These are phyloP conservation scores for Brenthis hecate DNA, from an alignment of 2,888 invertebrate genomes.

Conservation along the genomic window DNA sequence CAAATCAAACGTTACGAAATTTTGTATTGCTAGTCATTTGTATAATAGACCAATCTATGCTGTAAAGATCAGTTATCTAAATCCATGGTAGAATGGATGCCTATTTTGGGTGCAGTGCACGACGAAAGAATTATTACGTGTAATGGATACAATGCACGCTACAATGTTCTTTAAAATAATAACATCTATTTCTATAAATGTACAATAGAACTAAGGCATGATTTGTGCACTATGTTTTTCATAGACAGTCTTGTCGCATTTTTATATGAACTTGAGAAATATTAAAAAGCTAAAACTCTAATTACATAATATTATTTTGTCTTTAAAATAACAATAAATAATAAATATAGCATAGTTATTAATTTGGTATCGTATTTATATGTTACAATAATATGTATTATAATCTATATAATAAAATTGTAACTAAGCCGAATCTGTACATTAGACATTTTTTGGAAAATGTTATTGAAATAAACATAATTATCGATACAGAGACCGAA, in stretches of 20 bases:
- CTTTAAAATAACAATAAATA: no score
- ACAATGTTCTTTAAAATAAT: constrained; percentile 25
- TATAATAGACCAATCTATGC: constrained; percentile 38
- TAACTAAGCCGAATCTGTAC: no score
- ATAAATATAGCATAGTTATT: no score
- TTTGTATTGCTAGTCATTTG: constrained; percentile 34
- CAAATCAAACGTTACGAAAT: constrained; percentile 41
- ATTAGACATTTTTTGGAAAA: no score
- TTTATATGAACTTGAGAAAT: background rate
- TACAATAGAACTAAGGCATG: background rate
- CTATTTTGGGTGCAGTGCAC: constrained; percentile 28
- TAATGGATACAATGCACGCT: constrained; percentile 28
- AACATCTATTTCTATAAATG: constrained; percentile 17
- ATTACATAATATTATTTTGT: no score
- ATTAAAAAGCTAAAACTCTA: no score
- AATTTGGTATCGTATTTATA: no score
- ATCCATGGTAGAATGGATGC: constrained; percentile 30
- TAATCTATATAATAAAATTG: no score
- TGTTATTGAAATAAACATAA: no score
- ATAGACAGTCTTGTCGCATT: background rate
- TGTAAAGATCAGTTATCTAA: constrained; percentile 37
- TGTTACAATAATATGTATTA: no score
- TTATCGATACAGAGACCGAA: no score
- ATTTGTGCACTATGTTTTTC: background rate
- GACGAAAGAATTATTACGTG: constrained; percentile 24